Percentiles rank a stretch among this genome's conserved stretches.
Evolutionary conservation across 1,140 invertebrate genomes (phyloP).

Genomic region (Diachasma alloeum): DNA sequence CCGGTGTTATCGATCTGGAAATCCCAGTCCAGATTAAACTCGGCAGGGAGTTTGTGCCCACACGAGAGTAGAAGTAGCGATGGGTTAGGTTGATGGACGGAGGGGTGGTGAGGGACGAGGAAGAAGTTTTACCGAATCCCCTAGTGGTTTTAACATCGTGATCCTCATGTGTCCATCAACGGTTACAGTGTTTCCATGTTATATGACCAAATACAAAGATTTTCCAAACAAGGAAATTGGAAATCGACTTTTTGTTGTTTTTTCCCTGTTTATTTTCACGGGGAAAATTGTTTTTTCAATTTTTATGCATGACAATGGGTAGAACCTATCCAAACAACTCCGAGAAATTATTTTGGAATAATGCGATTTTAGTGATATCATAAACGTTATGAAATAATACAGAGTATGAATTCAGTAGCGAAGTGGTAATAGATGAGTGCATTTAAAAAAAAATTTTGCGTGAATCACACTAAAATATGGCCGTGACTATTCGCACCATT

Average conservation of each 20-base stretch:
- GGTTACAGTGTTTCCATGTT: neutral
- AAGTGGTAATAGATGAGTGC: too few species aligned
- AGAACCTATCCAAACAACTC: too few species aligned
- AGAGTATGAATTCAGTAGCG: too few species aligned
- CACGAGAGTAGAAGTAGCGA: neutral
- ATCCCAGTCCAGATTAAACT: slow-evolving; percentile 32
- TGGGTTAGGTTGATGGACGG: neutral
- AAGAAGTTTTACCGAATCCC: slow-evolving; percentile 19
- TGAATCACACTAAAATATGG: too few species aligned
- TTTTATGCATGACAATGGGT: too few species aligned
- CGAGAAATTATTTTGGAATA: too few species aligned
- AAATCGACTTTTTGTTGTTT: neutral
- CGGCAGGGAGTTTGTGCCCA: slow-evolving; percentile 12
- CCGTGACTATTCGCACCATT: too few species aligned
- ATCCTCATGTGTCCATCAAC: slow-evolving; percentile 26
- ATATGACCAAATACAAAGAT: neutral
- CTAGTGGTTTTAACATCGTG: slow-evolving; percentile 23
- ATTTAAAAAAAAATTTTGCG: too few species aligned
- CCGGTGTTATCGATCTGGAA: slow-evolving; percentile 23
- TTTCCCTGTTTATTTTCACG: neutral
- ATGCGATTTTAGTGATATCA: too few species aligned
- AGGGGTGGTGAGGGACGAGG: neutral
- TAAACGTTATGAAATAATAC: too few species aligned
- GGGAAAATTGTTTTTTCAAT: too few species aligned
- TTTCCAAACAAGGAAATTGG: neutral